Percentiles rank a stretch among this genome's conserved stretches.
phyloP scores from a whole-genome alignment of 2,797 vertebrate genomes.

The Varecia variegata region DNA sequence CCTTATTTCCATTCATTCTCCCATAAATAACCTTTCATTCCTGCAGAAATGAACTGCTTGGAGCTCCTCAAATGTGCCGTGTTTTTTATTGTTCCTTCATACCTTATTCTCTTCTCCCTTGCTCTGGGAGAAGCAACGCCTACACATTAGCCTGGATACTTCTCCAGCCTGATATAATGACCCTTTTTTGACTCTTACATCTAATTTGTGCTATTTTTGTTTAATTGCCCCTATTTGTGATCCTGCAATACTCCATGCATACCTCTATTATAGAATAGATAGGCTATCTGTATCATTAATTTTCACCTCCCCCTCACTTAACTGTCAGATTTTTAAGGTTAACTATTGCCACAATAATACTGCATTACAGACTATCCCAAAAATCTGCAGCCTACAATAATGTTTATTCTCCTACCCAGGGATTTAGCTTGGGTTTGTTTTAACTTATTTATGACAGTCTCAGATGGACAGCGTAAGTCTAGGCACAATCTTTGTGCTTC shows the following conservation, averaged over 20 bases:
- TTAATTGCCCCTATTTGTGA: not conserved
- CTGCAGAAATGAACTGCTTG: not conserved
- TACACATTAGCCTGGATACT: not conserved
- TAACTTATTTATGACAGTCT: not conserved
- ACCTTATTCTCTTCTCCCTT: not conserved
- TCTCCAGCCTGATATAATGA: not conserved
- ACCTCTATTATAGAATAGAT: not conserved
- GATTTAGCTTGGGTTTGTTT: not conserved
- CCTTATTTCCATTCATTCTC: not conserved
- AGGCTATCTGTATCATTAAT: not conserved
- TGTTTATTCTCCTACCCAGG: not conserved
- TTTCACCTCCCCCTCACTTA: not conserved
- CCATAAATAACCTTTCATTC: not conserved
- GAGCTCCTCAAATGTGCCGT: not conserved
- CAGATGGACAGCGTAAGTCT: not conserved
- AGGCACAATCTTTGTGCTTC: not conserved
- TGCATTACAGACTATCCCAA: not conserved
- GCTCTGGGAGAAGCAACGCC: not conserved
- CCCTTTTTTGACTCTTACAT: not conserved
- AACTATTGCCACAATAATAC: not conserved
- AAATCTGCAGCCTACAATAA: not conserved
- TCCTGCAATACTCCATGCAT: not conserved
- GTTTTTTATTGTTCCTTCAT: not conserved
- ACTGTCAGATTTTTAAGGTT: not conserved
- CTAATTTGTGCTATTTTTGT: not conserved